These are phyloP conservation scores for Drosophila mimica DNA, from an alignment of 2,888 invertebrate species.

Conservation along the genomic window DNA sequence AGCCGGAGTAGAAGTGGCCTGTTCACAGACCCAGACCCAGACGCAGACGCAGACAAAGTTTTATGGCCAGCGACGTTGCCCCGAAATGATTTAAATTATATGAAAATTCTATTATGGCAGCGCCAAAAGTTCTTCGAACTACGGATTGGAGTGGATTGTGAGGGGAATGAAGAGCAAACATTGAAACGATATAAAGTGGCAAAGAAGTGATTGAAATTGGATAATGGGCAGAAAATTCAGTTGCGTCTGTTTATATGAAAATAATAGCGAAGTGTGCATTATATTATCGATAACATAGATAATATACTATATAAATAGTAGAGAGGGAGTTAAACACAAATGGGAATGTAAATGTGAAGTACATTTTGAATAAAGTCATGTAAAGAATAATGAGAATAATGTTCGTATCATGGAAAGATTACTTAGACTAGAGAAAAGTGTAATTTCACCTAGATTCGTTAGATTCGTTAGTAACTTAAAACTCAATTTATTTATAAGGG, in stretches of 20 bases:
- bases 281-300: too few relatives aligned
- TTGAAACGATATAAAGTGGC: conserved; percentile 36
- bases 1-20: neutral
- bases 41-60: conserved; percentile 24
- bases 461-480: neutral
- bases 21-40: neutral
- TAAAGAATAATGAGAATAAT: too few relatives aligned
- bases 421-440: neutral
- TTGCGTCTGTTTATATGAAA: neutral
- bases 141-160: neutral
- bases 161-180: neutral
- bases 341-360: neutral
- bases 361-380: neutral
- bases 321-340: neutral
- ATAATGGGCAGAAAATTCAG: conserved; percentile 50
- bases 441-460: neutral
- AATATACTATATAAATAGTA: neutral
- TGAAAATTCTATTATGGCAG: conserved; percentile 52
- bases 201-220: conserved; percentile 70
- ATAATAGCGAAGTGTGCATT: neutral
- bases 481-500: neutral
- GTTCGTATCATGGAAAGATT: neutral
- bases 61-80: conserved; percentile 58
- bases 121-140: neutral
- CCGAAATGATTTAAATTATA: conserved; percentile 75